Percentiles rank a stretch among this genome's conserved stretches.
Conservation (phyloP, 2,888 invertebrate genomes). For the Nemoura dubitans region DNA sequence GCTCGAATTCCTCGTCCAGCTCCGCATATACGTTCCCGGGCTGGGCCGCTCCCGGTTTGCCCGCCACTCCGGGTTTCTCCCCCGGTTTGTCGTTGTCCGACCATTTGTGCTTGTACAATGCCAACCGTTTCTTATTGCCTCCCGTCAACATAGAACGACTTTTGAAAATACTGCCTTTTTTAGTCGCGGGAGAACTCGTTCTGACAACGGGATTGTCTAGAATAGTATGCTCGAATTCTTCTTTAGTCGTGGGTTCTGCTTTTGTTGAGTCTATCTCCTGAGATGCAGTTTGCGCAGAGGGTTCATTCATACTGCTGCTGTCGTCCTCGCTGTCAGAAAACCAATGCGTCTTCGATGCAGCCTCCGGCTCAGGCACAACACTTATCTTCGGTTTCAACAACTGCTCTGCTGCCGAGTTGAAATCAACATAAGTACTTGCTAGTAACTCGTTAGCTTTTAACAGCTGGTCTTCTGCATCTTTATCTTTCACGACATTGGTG, state of each 20-base stretch:
- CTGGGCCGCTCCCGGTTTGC: conserved; percentile 37
- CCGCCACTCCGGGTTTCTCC: conserved; percentile 52
- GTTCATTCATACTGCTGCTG: conserved; percentile 52
- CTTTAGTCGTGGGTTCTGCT: conserved; percentile 21
- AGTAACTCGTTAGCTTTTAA: conserved; percentile 53
- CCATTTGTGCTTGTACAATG: conserved; percentile 90
- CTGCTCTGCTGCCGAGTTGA: conserved; percentile 52
- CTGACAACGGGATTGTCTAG: neutral
- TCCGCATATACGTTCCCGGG: conserved; percentile 53
- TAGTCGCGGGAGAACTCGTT: conserved; percentile 57
- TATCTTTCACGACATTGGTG: conserved; percentile 41
- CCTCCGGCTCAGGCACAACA: conserved; percentile 48
- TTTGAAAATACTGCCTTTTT: conserved; percentile 90
- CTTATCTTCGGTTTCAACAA: conserved; percentile 52
- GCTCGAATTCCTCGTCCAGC: conserved; percentile 63
- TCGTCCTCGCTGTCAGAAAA: conserved; percentile 59
- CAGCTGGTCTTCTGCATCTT: conserved; percentile 50
- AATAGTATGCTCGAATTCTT: neutral
- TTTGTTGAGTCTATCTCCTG: conserved; percentile 14
- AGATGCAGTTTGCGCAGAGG: conserved; percentile 17
- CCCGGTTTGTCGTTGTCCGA: conserved; percentile 70
- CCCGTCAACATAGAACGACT: conserved; percentile 76
- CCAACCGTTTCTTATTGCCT: conserved; percentile 76
- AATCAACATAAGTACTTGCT: conserved; percentile 54
- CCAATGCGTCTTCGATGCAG: conserved; percentile 58